These are phyloP conservation scores for Oryzias celebensis DNA, from an alignment of 2,113 vertebrate genomes.

Conservation along the genomic window DNA sequence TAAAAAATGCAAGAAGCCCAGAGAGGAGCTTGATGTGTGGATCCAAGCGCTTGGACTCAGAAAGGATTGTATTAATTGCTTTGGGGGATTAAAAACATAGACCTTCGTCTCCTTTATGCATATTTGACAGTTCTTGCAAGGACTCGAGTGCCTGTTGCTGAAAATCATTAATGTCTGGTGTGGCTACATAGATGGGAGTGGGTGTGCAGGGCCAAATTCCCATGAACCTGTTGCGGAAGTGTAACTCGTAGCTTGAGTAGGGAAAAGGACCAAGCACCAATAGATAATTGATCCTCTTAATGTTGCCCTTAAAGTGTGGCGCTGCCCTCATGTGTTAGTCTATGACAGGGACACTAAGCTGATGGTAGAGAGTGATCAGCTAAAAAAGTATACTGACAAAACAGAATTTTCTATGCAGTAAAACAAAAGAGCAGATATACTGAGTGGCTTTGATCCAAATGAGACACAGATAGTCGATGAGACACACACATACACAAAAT, in stretches of 20 bases:
- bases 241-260: background rate
- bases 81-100: slow-evolving; percentile 45
- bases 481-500: slow-evolving; percentile 23
- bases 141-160: slow-evolving; percentile 24
- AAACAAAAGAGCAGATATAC: slow-evolving; percentile 3
- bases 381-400: too few species aligned
- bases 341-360: slow-evolving; percentile 13
- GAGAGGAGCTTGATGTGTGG: slow-evolving; percentile 33
- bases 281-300: slow-evolving; percentile 19
- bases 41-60: slow-evolving; percentile 38
- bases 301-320: slow-evolving; percentile 25
- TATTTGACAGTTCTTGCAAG: slow-evolving; percentile 56
- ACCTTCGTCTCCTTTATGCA: slow-evolving; percentile 58
- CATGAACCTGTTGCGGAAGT: background rate
- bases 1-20: slow-evolving; percentile 49
- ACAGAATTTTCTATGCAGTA: background rate
- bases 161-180: slow-evolving; percentile 48
- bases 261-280: background rate
- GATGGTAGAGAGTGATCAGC: too few species aligned
- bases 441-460: slow-evolving; percentile 17
- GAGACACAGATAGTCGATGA: slow-evolving; percentile 16
- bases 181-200: slow-evolving; percentile 28
- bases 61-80: slow-evolving; percentile 63
- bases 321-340: slow-evolving; percentile 43
- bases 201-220: slow-evolving; percentile 14